Evolutionary conservation across 2,888 invertebrate species (phyloP).

Genomic region (Daptonema setosum): DNA sequence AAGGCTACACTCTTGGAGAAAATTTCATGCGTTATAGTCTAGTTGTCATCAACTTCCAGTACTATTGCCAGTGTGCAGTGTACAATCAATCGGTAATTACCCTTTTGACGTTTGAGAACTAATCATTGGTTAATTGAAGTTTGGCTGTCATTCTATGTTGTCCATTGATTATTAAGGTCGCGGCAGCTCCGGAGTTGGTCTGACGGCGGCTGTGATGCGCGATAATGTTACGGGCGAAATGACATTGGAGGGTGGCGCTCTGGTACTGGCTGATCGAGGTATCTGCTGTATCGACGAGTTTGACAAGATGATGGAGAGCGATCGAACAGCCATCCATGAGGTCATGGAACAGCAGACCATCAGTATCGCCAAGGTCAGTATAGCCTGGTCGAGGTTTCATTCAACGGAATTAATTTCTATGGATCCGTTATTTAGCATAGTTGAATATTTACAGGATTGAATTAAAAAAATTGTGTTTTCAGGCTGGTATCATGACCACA

Average conservation of each 20-base stretch:
- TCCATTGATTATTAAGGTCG: conserved; percentile 46
- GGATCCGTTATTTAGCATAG: no score
- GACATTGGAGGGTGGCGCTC: conserved; percentile 83
- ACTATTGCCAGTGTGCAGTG: no score
- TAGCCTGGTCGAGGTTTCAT: no score
- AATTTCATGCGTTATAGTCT: no score
- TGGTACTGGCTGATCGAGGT: conserved; percentile 77
- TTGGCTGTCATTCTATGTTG: no score
- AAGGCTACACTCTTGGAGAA: no score
- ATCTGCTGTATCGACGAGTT: conserved; percentile 99
- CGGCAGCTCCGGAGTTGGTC: conserved; percentile 90
- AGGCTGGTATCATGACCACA: conserved; percentile 94
- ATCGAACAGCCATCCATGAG: conserved; percentile 85
- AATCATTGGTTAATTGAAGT: no score
- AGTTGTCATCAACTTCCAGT: no score
- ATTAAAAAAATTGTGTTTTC: no score
- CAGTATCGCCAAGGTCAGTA: conserved; percentile 77
- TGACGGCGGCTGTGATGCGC: conserved; percentile 92
- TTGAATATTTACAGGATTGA: no score
- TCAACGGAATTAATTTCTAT: neutral
- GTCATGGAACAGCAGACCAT: conserved; percentile 82
- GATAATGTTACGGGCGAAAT: conserved; percentile 91
- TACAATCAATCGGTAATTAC: no score
- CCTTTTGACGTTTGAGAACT: no score
- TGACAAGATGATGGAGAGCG: conserved; percentile 91